Evolutionary conservation across 1,140 invertebrate genomes (phyloP), one percentile per base, ranked within the genome.

Genomic region (Chironomus tepperi): DNA sequence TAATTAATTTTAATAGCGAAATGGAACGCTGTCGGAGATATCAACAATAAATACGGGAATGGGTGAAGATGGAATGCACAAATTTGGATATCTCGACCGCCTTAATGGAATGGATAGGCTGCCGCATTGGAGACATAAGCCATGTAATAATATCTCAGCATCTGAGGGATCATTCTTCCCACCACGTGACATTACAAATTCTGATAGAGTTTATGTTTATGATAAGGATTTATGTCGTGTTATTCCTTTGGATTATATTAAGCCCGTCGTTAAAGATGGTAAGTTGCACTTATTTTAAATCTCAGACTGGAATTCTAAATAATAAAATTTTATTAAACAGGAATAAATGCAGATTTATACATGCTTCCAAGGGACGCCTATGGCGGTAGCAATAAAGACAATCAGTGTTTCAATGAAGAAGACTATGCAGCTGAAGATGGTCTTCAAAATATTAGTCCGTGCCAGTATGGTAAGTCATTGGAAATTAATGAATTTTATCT

Each of bases 161-260:
- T 95, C 93, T 0, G 94, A 96, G 85, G 93, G 92, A 1, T 93
- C 91, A 0, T 93, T 91, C 83, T 95, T 92, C 80, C 93, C 89
- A 10, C 93, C 89, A 3, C 86, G 89, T 15, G 86, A 90, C 16
- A 83, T 87, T 24, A 93, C 90, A 0, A 90, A 92, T 76, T 83
- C 87, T 0, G 89, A 94, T 77, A 84, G 89, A 1, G 85, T 95
- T 19, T 86, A 93, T 75, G 79, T 96, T 7, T 96, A 91, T 80
- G 93, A 95, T 77, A 94, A 94, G 79, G 93, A 95, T 80, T 78
- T 95, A 6, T 95, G 93, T 77, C 86, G 93, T n/a, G 87, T 90
- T 1, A 80, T 94, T 76, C 91, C 91, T 0, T 82, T 95, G 7
- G 85, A 89, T 75, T 91, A 93, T 80, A 85, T 89, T 42, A 84